Evolutionary conservation across 2,888 invertebrate genomes (phyloP), one percentile per base, ranked within the genome.

Genomic region (Microchrysa polita): DNA sequence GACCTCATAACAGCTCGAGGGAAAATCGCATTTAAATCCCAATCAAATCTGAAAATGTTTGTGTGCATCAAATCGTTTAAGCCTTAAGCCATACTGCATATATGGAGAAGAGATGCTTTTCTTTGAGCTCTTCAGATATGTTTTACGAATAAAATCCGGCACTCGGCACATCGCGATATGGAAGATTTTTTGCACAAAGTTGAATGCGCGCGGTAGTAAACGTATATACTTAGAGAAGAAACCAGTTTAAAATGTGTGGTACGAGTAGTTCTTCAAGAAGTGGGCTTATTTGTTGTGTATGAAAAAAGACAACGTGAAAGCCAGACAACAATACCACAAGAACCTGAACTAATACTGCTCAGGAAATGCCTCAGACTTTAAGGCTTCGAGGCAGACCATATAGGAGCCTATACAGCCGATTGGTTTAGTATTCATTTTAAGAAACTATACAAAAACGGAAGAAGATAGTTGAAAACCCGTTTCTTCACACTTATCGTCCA

Each of bases 281-380:
- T 34, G 27, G 27, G 27, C 27, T 34, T 34, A 34, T 34, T n/a
- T n/a, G n/a, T n/a, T n/a, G n/a, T 34, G 27, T 34, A 34, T 34
- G 7, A 34, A 34, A 7, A 34, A 34, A 34, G 27, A 34, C 27
- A 5, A 34, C 9, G 23, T 14, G 59, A 59, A 55, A 59, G 59
- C 22, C 59, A 59, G 59, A 59, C 59, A 59, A 59, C 59, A 59
- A 59, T 59, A 27, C 1, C 59, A 27, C 27, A 27, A 59, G 59
- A 59, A 9, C 23, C 12, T 34, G 27, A 57, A 20, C 1, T 59
- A 59, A 59, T 22, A 59, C 23, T 9, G 59, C 59, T 59, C 59
- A 59, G 59, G 59, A 59, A 59, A 59, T 59, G 59, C 59, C 23
- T 23, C 23, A 59, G 59, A 59, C 59, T 27, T 27, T 1, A 12